These are phyloP conservation scores for Athene cunicularia DNA, from an alignment of 2,113 vertebrate species.

Conservation along the genomic window DNA sequence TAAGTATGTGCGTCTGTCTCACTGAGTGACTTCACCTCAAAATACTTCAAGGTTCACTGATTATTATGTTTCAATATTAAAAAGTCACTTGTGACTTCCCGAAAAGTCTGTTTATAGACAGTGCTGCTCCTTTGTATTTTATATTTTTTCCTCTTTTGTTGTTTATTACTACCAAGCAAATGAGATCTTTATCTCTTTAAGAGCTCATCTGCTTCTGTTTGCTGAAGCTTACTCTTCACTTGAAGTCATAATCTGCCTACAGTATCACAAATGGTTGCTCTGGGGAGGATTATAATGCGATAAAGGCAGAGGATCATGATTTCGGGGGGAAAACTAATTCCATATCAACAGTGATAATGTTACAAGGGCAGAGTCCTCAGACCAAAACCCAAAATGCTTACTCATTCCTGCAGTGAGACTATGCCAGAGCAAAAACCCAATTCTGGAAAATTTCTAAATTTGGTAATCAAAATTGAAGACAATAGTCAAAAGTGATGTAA, in stretches of 20 bases:
- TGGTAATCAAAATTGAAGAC: background rate
- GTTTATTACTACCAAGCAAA: slow-evolving; percentile 15
- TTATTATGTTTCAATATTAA: background rate
- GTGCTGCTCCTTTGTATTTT: background rate
- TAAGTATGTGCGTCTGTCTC: slow-evolving; percentile 1
- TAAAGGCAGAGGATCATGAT: slow-evolving; percentile 38
- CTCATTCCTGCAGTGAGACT: background rate
- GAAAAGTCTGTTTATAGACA: background rate
- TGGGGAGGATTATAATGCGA: slow-evolving; percentile 50
- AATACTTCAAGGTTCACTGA: background rate
- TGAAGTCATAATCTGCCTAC: slow-evolving; percentile 64
- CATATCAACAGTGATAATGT: background rate
- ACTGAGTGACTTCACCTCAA: background rate
- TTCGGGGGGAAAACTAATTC: slow-evolving; percentile 56
- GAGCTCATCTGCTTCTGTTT: slow-evolving; percentile 55
- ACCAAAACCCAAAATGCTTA: slow-evolving; percentile 18
- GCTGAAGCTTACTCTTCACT: slow-evolving; percentile 38
- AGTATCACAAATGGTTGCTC: slow-evolving; percentile 35
- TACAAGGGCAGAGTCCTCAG: background rate
- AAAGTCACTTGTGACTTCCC: background rate
- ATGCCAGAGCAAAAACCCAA: background rate
- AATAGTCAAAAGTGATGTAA: background rate
- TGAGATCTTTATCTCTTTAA: slow-evolving; percentile 56
- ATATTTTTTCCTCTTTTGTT: background rate
- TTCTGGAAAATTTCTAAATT: background rate